phyloP scores from a whole-genome alignment of 2,113 vertebrate genomes.

The Australoheros scitulus region DNA sequence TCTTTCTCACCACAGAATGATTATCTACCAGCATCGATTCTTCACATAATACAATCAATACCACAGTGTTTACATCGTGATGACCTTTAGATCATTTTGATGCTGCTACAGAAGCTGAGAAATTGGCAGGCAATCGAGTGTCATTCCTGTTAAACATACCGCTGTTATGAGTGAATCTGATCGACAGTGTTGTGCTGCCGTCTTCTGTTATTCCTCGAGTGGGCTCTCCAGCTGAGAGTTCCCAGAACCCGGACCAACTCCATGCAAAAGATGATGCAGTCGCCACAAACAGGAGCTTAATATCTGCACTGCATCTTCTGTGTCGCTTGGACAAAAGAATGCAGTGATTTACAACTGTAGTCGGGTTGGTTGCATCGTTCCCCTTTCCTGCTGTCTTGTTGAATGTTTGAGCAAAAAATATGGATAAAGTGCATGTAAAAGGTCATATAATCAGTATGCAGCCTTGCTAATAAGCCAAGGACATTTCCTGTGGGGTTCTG shows the following conservation, averaged over 20 bases:
- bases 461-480: conserved; percentile 34
- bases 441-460: conserved; percentile 33
- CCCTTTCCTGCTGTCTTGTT: conserved; percentile 1
- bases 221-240: neutral
- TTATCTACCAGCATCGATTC: conserved; percentile 5
- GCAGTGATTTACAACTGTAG: conserved; percentile 10
- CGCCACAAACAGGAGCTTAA: neutral
- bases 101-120: conserved; percentile 22
- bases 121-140: conserved; percentile 1
- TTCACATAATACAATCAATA: conserved; percentile 26
- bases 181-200: neutral
- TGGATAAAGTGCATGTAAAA: conserved; percentile 25
- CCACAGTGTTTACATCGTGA: conserved; percentile 44
- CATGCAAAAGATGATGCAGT: neutral
- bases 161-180: neutral
- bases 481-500: conserved; percentile 39
- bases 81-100: conserved; percentile 5
- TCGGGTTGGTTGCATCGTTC: neutral
- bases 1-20: neutral
- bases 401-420: conserved; percentile 12
- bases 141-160: neutral
- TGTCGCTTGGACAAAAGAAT: conserved; percentile 27
- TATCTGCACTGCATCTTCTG: neutral
- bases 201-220: neutral
- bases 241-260: conserved; percentile 16